Evolutionary conservation across 2,888 invertebrate genomes (phyloP), one percentile per base, ranked within the genome.

Genomic region (Diadromus collaris): DNA sequence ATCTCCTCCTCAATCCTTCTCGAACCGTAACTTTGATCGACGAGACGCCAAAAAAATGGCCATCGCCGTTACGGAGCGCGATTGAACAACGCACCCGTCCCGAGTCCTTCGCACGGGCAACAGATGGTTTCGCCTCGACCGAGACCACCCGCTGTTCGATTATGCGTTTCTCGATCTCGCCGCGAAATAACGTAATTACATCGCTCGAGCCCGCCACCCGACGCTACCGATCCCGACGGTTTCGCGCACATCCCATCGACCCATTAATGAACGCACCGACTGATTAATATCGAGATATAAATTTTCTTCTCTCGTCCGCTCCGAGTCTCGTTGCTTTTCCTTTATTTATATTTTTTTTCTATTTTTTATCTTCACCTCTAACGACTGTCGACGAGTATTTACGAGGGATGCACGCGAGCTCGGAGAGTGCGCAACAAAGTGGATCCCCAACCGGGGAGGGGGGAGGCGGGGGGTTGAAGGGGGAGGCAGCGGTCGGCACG

Each of bases 311-410:
- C 46, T 41, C 21, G n/a, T 41, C 5, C 32, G 34, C 19, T 32
- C n/a, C 70, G 34, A 34, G 13, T n/a, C 56, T 13, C 27, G 13
- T 9, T 10, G 21, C 38, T n/a, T 41, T 48, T 24, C 68, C 19
- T 41, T 75, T 68, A 44, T 51, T n/a, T 51, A 68, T 68, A 71
- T 75, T 71, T 56, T 46, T n/a, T n/a, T n/a, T n/a, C n/a, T n/a
- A n/a, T n/a, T n/a, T n/a, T n/a, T n/a, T n/a, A n/a, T n/a, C 54
- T 67, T 41, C 75, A 38, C 63, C 68, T 46, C 56, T 54, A 67
- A 67, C 38, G 71, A 46, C 71, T 71, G 71, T 76, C 71, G 71
- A 69, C 69, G 48, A 82, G 83, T 84, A 84, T 85, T 85, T 86
- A 85, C 84, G 83, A 81, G 80, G 69, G 63, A 64, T 58, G 77